Conservation (phyloP, 2,797 vertebrate genomes). For the Sparidentex hasta region DNA sequence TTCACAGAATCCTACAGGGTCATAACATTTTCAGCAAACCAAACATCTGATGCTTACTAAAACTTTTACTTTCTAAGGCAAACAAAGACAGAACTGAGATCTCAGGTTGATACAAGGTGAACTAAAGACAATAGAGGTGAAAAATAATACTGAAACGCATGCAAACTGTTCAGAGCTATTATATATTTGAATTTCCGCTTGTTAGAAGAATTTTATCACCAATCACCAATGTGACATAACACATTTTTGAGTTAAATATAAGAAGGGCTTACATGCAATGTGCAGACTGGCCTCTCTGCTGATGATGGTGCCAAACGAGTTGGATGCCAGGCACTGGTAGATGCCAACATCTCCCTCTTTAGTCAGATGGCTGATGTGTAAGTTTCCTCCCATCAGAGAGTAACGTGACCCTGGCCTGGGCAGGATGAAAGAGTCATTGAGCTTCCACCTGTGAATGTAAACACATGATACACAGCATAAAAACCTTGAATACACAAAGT, state of each 20-base stretch:
- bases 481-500: neutral
- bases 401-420: conserved; percentile 89
- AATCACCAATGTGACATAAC: neutral
- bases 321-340: conserved; percentile 95
- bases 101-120: conserved; percentile 27
- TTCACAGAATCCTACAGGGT: conserved; percentile 41
- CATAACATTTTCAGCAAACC: conserved; percentile 53
- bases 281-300: conserved; percentile 94
- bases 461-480: conserved; percentile 14
- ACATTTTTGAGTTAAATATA: neutral
- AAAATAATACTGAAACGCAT: conserved; percentile 4
- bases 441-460: conserved; percentile 91
- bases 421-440: conserved; percentile 92
- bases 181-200: conserved; percentile 2
- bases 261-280: conserved; percentile 92
- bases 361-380: conserved; percentile 92
- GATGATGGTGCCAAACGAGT: conserved; percentile 93
- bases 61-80: conserved; percentile 44
- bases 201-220: neutral
- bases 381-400: conserved; percentile 90
- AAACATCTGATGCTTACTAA: conserved; percentile 45
- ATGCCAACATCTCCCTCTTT: conserved; percentile 91
- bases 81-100: conserved; percentile 38
- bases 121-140: conserved; percentile 1
- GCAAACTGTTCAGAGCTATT: neutral